Conservation (phyloP, 2,113 vertebrate genomes). For the Urocolius indicus region DNA sequence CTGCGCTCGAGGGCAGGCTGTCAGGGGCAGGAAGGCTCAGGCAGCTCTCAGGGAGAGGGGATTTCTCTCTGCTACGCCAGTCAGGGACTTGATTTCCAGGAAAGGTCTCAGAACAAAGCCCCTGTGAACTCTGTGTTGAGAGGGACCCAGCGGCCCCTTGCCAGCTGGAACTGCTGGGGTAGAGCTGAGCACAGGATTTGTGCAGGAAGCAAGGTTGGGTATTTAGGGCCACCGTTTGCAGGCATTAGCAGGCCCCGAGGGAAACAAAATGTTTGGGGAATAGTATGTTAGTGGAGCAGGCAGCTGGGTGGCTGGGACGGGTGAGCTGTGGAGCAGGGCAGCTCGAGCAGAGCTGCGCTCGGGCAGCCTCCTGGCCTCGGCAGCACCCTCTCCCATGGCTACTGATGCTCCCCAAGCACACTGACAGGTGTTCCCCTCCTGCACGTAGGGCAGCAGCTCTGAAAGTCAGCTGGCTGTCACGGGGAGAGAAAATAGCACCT, state of each 20-base stretch:
- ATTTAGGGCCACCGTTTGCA: background rate
- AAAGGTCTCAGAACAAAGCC: background rate
- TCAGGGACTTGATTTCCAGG: background rate
- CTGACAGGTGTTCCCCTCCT: background rate
- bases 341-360: background rate
- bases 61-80: background rate
- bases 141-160: background rate
- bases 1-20: background rate
- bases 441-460: background rate
- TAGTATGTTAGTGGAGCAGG: background rate
- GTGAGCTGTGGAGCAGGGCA: background rate
- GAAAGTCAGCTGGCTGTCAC: slow-evolving; percentile 26
- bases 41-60: background rate
- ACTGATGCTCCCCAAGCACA: background rate
- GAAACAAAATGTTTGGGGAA: background rate
- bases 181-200: background rate
- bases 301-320: background rate
- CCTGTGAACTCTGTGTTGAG: accelerated
- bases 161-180: background rate
- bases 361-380: background rate
- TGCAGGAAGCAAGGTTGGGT: background rate
- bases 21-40: background rate
- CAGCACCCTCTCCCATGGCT: background rate
- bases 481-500: slow-evolving; percentile 40
- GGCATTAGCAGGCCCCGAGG: background rate